A percentile compares a stretch with the other conserved stretches of the same genome.
Conservation (phyloP, 2,113 vertebrate species). For the Sterna hirundo region DNA sequence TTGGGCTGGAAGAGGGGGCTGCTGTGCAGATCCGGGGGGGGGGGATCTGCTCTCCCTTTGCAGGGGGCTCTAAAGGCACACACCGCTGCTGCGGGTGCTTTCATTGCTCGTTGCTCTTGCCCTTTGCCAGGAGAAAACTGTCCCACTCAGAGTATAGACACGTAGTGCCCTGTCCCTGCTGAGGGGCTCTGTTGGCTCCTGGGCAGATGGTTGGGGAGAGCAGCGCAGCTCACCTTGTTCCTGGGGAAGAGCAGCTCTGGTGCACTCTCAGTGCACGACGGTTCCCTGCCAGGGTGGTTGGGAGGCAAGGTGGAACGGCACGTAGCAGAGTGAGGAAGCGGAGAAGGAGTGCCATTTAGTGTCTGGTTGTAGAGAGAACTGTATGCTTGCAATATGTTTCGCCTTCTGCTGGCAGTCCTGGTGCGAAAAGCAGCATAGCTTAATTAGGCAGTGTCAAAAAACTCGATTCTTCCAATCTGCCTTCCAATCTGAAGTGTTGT, state of each 20-base stretch:
- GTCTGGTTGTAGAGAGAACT: conserved; percentile 21
- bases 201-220: background rate
- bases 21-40: background rate
- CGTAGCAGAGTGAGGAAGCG: background rate
- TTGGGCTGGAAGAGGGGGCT: background rate
- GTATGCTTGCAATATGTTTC: conserved; percentile 59
- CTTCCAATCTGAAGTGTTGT: conserved; percentile 59
- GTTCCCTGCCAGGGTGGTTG: background rate
- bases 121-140: background rate
- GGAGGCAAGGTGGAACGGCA: background rate
- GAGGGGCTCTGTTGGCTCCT: rapidly evolving
- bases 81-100: background rate
- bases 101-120: background rate
- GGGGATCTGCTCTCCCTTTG: background rate
- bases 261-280: background rate
- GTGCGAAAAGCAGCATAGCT: conserved; percentile 63
- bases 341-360: conserved; percentile 49
- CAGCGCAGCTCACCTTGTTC: background rate
- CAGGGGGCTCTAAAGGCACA: background rate
- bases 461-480: conserved; percentile 57
- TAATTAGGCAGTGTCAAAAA: conserved; percentile 65
- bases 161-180: background rate
- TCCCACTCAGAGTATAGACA: rapidly evolving
- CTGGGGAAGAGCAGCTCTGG: background rate
- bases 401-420: conserved; percentile 50